Base-by-base conservation (phyloP, 2,888 invertebrate genomes). In the Esperia sulphurella region DNA sequence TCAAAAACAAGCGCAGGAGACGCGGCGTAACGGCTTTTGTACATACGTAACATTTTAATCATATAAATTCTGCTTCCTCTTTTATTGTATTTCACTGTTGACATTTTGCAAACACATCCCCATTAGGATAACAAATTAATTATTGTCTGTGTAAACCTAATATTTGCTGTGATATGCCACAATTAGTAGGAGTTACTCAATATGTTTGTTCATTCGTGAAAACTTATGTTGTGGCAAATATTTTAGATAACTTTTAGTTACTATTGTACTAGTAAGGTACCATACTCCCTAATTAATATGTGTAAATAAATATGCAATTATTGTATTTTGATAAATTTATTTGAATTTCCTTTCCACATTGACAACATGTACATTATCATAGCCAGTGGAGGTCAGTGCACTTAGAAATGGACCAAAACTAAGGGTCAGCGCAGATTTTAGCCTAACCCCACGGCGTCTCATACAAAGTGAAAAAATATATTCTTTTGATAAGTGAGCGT, bases 81-180 rank as follows among this genome's bases (percentile, higher is more conserved):
- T n/a, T 31, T 31, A 31, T 31, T 8, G 31, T 31, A 31, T 31
- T 21, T 21, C 21, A 21, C 21, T 21, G 21, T 21, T 5, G 21
- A 21, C 21, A 5, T 21, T n/a, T n/a, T 21, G 21, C 21, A 21
- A 21, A 21, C 21, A 21, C 21, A 21, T 21, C 21, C 21, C 21
- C 21, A 21, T 21, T 21, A 21, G 31, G 10, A 31, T 10, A 9
- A 31, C 5, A 10, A 31, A n/a, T 35, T n/a, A 35, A 35, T n/a
- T 33, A 33, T 33, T n/a, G 35, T 35, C 10, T 57, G n/a, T 35
- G 6, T 35, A 35, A 35, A 35, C 21, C 21, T 21, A 21, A 21
- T n/a, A n/a, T 55, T 63, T 62, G 61, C 67, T 67, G 67, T 67
- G 67, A 67, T 67, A 67, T 57, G 58, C 58, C 57, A 63, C 57